Evolutionary conservation across 2,888 invertebrate genomes (phyloP).

Genomic region (Drosophila infuscata): DNA sequence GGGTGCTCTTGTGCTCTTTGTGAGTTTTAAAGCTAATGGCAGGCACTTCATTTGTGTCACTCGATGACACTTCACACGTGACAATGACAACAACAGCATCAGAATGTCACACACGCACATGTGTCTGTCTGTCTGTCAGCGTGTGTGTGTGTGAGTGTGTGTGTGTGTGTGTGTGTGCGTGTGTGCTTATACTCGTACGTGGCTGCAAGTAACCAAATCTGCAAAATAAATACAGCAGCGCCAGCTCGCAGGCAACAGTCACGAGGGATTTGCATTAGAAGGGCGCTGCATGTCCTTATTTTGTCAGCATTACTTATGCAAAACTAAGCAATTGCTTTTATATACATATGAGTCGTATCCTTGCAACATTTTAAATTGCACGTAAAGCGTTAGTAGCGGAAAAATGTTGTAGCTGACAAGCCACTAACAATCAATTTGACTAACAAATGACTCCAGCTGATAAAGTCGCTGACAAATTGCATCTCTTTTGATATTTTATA

Average conservation of each 20-base stretch:
- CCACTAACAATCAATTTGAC: not conserved
- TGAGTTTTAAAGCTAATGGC: slow-evolving; percentile 78
- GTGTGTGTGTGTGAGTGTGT: not conserved
- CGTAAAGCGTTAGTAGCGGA: not conserved
- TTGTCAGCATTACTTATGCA: slow-evolving; percentile 62
- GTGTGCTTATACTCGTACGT: slow-evolving; percentile 12
- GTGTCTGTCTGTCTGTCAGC: not conserved
- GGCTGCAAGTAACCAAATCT: slow-evolving; percentile 69
- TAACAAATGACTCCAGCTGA: not conserved
- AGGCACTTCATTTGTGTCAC: slow-evolving; percentile 77
- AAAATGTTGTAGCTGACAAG: not conserved
- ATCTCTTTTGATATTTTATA: not conserved
- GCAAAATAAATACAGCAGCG: slow-evolving; percentile 66
- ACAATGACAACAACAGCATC: slow-evolving; percentile 73
- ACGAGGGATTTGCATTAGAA: slow-evolving; percentile 73
- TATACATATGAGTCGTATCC: slow-evolving; percentile 13
- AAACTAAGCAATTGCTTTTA: slow-evolving; percentile 43
- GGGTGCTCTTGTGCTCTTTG: slow-evolving; percentile 28
- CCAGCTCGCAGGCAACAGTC: slow-evolving; percentile 25
- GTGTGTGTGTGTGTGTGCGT: not conserved
- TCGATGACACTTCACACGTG: slow-evolving; percentile 80
- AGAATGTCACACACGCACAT: slow-evolving; percentile 36
- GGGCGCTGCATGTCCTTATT: slow-evolving; percentile 43
- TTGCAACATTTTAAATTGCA: slow-evolving; percentile 15
- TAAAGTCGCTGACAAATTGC: not conserved